These are phyloP conservation scores for Coremacera marginata DNA, from an alignment of 2,888 invertebrate genomes.

Conservation along the genomic window DNA sequence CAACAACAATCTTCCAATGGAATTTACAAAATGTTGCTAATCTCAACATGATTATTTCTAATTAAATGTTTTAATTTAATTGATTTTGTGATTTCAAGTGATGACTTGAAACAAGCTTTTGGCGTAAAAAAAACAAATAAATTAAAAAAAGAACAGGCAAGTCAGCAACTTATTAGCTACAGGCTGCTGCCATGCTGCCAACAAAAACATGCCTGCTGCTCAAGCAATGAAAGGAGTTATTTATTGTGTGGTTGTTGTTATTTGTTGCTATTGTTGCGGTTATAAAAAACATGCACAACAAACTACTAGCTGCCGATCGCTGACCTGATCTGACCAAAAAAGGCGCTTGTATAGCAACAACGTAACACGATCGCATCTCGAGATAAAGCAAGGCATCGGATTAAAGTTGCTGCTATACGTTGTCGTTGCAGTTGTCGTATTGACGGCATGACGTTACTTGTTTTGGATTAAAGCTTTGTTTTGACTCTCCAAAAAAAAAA, in stretches of 20 bases:
- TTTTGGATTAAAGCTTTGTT: slow-evolving; percentile 6
- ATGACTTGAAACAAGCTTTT: not conserved
- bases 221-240: slow-evolving; percentile 28
- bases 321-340: slow-evolving; percentile 37
- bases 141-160: not conserved
- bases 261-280: slow-evolving; percentile 4
- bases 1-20: not conserved
- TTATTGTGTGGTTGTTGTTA: slow-evolving; percentile 19
- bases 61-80: slow-evolving; percentile 49
- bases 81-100: slow-evolving; percentile 34
- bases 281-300: not conserved
- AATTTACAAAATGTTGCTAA: slow-evolving; percentile 40
- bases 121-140: not conserved
- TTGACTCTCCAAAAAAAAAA: not conserved
- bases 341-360: slow-evolving; percentile 16
- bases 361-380: slow-evolving; percentile 21
- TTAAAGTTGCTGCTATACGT: slow-evolving; percentile 2
- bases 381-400: slow-evolving; percentile 15
- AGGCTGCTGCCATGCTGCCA: not conserved
- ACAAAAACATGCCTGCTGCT: not conserved
- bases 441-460: not conserved
- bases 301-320: slow-evolving; percentile 19
- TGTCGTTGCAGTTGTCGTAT: not conserved
- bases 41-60: slow-evolving; percentile 44
- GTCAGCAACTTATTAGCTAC: not conserved